These are phyloP conservation scores for Microctenopoma lineatum DNA, from an alignment of 2,797 vertebrate genomes.

Conservation along the genomic window DNA sequence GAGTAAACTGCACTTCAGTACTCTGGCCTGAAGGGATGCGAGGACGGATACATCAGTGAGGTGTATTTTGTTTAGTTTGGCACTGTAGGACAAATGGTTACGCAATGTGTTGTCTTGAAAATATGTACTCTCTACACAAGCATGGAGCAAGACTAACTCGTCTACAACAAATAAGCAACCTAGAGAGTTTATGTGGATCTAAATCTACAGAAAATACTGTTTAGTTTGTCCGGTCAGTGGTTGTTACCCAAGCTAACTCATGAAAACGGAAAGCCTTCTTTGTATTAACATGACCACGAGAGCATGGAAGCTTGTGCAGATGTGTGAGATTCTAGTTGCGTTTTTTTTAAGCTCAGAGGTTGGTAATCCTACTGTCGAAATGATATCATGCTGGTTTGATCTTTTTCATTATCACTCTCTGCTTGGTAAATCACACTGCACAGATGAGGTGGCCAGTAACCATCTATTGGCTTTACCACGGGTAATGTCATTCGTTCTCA, in stretches of 20 bases:
- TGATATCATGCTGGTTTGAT: constrained; percentile 29
- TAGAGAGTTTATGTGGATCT: neutral
- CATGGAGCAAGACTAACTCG: neutral
- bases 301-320: constrained; percentile 19
- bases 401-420: constrained; percentile 19
- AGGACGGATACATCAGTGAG: neutral
- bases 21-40: constrained; percentile 37
- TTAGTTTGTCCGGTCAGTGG: constrained; percentile 77
- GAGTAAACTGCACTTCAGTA: constrained; percentile 28
- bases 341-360: neutral
- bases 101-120: neutral
- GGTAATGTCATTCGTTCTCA: constrained; percentile 57
- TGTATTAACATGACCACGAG: constrained; percentile 5
- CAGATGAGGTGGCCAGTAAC: constrained; percentile 17
- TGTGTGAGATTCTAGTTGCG: neutral
- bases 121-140: neutral
- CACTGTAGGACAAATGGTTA: neutral
- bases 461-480: constrained; percentile 32
- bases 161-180: neutral
- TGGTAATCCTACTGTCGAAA: constrained; percentile 9
- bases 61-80: constrained; percentile 24
- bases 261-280: constrained; percentile 2
- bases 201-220: constrained; percentile 33
- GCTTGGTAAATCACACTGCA: constrained; percentile 10
- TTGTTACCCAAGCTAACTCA: constrained; percentile 5